Percentiles rank a stretch among this genome's conserved stretches.
phyloP scores from a whole-genome alignment of 2,888 invertebrate genomes.

The Drosophila flavopinicola region DNA sequence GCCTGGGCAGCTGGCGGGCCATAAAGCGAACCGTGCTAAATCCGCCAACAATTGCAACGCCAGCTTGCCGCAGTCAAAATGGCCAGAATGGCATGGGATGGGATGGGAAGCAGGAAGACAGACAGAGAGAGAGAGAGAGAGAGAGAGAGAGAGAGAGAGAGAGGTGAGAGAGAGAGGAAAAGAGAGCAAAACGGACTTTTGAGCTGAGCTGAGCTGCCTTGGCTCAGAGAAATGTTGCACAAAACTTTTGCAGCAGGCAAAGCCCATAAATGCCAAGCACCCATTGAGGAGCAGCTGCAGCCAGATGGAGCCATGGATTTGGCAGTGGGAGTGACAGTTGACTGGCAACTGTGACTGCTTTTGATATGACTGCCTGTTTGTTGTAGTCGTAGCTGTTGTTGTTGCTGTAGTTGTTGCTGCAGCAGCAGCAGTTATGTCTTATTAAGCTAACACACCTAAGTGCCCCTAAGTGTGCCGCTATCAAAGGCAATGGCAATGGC shows the following conservation, averaged over 20 bases:
- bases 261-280: slow-evolving; percentile 73
- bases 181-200: background rate
- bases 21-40: slow-evolving; percentile 71
- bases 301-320: slow-evolving; percentile 4
- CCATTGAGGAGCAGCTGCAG: slow-evolving; percentile 46
- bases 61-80: slow-evolving; percentile 49
- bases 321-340: slow-evolving; percentile 14
- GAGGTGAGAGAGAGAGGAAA: background rate
- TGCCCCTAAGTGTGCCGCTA: slow-evolving; percentile 20
- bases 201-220: slow-evolving; percentile 8
- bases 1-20: slow-evolving; percentile 55
- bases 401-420: slow-evolving; percentile 21
- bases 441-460: slow-evolving; percentile 46
- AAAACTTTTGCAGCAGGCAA: slow-evolving; percentile 59
- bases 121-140: background rate
- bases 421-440: slow-evolving; percentile 45
- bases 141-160: no score
- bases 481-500: slow-evolving; percentile 18
- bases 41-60: slow-evolving; percentile 65
- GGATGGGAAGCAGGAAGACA: no score
- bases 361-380: slow-evolving; percentile 4
- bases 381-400: slow-evolving; percentile 3
- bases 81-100: slow-evolving; percentile 15
- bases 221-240: slow-evolving; percentile 48
- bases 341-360: slow-evolving; percentile 14